phyloP scores from a whole-genome alignment of 2,113 vertebrate species.

The Hymenochirus boettgeri region DNA sequence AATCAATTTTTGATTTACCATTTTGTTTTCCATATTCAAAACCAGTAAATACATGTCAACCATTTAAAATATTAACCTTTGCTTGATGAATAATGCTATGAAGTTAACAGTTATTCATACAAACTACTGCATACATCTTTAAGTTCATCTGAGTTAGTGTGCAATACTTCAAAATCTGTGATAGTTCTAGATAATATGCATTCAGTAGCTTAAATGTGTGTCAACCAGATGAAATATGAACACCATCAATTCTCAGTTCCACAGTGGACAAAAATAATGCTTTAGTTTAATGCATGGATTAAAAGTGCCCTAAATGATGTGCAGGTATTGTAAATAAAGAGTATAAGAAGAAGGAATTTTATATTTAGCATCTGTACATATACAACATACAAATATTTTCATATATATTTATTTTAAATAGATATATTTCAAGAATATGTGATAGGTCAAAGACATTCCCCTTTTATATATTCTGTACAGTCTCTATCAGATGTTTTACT shows the following conservation, averaged over 20 bases:
- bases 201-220: constrained; percentile 38
- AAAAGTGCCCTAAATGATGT: constrained; percentile 29
- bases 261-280: constrained; percentile 29
- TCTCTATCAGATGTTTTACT: too few species aligned
- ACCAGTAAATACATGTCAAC: too few species aligned
- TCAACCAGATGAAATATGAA: constrained; percentile 34
- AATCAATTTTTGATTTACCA: constrained; percentile 31
- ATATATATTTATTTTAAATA: too few species aligned
- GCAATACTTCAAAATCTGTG: constrained; percentile 34
- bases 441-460: too few species aligned
- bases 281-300: constrained; percentile 39
- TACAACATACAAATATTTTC: too few species aligned
- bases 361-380: too few species aligned
- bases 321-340: constrained; percentile 12
- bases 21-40: constrained; percentile 15
- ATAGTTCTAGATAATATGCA: constrained; percentile 35
- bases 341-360: too few species aligned
- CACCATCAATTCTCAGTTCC: constrained; percentile 23
- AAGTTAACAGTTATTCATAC: constrained; percentile 11
- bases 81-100: constrained; percentile 12
- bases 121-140: constrained; percentile 15
- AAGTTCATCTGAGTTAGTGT: constrained; percentile 30
- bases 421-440: too few species aligned
- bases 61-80: not conserved
- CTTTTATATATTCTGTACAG: too few species aligned